phyloP scores from a whole-genome alignment of 2,113 vertebrate genomes.

The Emydocephalus ijimae region DNA sequence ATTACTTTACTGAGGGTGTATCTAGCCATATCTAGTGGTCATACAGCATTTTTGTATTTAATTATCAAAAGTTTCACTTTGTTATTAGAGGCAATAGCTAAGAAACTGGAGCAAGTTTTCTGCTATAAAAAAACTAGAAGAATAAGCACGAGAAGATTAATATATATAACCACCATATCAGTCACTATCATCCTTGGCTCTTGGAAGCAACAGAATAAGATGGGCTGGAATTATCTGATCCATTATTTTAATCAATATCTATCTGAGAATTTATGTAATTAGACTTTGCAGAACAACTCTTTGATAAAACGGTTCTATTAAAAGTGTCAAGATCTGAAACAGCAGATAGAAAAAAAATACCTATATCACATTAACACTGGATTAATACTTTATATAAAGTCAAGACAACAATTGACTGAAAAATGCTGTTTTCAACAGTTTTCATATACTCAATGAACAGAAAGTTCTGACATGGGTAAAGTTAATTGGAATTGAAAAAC shows the following conservation, averaged over 20 bases:
- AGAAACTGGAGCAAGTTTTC: neutral
- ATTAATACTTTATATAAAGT: neutral
- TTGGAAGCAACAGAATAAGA: neutral
- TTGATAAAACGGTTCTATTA: neutral
- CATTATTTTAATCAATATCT: neutral
- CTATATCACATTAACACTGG: neutral
- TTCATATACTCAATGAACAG: neutral
- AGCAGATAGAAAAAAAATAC: neutral
- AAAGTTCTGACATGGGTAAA: neutral
- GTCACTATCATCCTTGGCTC: neutral
- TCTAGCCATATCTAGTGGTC: neutral
- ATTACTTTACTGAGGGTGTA: neutral
- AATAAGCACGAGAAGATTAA: neutral
- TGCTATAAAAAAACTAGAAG: neutral
- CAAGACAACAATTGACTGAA: neutral
- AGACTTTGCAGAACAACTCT: neutral
- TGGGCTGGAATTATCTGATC: neutral
- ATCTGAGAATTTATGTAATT: neutral
- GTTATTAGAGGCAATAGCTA: neutral
- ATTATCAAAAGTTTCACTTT: neutral
- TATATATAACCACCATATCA: neutral
- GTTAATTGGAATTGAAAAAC: neutral
- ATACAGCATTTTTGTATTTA: neutral
- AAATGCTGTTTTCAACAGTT: neutral
- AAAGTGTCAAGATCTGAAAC: neutral